Percentiles rank a stretch among this genome's conserved stretches.
Evolutionary conservation across 1,140 invertebrate species (phyloP).

Genomic region (Heterodera carotae): DNA sequence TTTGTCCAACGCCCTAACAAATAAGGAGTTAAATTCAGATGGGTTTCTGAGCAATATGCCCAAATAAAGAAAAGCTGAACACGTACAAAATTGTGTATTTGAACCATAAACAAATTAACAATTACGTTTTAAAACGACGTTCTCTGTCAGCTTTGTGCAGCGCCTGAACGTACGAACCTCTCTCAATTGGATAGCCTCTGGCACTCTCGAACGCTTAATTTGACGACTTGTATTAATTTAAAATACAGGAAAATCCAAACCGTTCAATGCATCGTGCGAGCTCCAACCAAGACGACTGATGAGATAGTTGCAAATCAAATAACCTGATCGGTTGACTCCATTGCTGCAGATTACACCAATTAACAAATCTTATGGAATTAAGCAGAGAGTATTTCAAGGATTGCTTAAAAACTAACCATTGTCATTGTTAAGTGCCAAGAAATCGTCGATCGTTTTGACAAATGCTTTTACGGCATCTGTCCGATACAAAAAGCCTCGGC

Average conservation of each 20-base stretch:
- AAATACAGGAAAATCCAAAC: conserved; percentile 26
- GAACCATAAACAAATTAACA: background rate
- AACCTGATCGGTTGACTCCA: conserved; percentile 85
- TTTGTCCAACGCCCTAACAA: background rate
- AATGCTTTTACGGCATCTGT: conserved; percentile 69
- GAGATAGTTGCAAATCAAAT: conserved; percentile 75
- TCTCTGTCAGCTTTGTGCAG: conserved; percentile 61
- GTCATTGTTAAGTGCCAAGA: conserved; percentile 55
- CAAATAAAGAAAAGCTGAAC: conserved; percentile 18
- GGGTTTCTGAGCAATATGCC: conserved; percentile 7
- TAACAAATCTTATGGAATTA: conserved; percentile 73
- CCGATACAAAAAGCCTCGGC: conserved; percentile 67
- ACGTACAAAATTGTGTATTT: background rate
- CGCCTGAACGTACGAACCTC: conserved; percentile 67
- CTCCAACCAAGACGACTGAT: conserved; percentile 70
- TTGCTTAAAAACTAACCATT: conserved; percentile 56
- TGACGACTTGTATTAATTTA: conserved; percentile 70
- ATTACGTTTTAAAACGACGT: conserved; percentile 18
- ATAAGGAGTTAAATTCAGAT: no score
- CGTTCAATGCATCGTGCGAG: conserved; percentile 54
- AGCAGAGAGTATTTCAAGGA: background rate
- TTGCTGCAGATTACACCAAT: conserved; percentile 89
- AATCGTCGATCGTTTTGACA: conserved; percentile 68
- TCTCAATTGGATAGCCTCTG: conserved; percentile 68
- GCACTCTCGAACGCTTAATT: conserved; percentile 67